Conservation (phyloP, 2,888 invertebrate genomes). For the Cosmorhoe ocellata region DNA sequence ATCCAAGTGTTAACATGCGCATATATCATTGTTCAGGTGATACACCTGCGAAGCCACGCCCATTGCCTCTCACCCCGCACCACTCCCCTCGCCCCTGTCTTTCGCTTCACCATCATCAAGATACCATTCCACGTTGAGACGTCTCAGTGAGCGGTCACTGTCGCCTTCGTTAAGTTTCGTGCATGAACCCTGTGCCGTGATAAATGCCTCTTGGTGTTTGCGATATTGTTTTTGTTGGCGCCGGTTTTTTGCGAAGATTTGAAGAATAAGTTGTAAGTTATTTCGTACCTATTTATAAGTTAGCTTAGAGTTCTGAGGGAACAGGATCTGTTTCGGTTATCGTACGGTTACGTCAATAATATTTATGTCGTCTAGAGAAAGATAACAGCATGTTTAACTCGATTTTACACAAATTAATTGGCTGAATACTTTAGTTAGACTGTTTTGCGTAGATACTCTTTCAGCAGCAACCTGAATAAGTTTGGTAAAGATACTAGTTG, state of each 20-base stretch:
- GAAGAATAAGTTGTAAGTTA: constrained; percentile 32
- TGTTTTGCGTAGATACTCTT: no score
- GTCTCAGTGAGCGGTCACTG: constrained; percentile 56
- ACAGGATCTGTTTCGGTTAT: constrained; percentile 7
- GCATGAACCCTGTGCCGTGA: constrained; percentile 64
- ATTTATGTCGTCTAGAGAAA: constrained; percentile 18
- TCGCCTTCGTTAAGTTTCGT: constrained; percentile 48
- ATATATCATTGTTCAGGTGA: constrained; percentile 74
- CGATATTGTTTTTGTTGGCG: constrained; percentile 42
- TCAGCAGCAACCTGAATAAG: constrained; percentile 14
- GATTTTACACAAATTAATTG: neutral
- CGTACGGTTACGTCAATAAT: constrained; percentile 10
- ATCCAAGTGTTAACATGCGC: constrained; percentile 73
- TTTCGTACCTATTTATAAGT: constrained; percentile 11
- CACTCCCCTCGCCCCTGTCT: constrained; percentile 52
- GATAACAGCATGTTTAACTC: constrained; percentile 22
- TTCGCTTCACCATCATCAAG: constrained; percentile 65
- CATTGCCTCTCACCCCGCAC: constrained; percentile 42
- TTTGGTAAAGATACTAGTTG: constrained; percentile 54
- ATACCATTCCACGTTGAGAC: constrained; percentile 69
- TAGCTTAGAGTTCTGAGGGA: constrained; percentile 4
- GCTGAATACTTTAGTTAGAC: no score
- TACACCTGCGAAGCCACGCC: constrained; percentile 76
- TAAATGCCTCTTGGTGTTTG: constrained; percentile 55
- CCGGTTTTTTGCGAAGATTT: constrained; percentile 32